Evolutionary conservation across 1,140 invertebrate genomes (phyloP), one percentile per base, ranked within the genome.

Genomic region (Drosophila trapezifrons): DNA sequence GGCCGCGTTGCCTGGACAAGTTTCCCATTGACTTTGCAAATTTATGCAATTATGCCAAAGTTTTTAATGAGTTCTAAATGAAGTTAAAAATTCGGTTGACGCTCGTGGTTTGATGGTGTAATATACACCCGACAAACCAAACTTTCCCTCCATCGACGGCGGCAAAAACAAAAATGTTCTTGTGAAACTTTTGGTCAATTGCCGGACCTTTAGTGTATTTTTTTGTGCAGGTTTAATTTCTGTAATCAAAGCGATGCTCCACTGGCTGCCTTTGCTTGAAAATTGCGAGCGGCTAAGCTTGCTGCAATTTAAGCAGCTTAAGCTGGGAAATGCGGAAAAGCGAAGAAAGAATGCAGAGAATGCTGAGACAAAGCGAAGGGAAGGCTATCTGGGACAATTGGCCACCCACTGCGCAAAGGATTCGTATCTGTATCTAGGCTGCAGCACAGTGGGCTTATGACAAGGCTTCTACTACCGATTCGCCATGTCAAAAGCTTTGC

Each of bases 31-130:
- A 87, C 83, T 87, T 87, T 89, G 76, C 77, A 87, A 87, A 89
- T 87, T 87, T 87, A 87, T 87, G 83, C 83, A 87, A 87, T 87
- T 87, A 87, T 87, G 83, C 76, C 75, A 89, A 87, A 87, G 80
- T 87, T 87, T 87, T 87, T 87, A 87, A 87, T 87, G 84, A 87
- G 84, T 87, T 87, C 77, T 78, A 87, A 87, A 87, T 87, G 73
- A 87, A 87, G 84, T 87, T 87, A 89, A 89, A 67, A 89, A 87
- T 89, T 87, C 76, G 64, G 84, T 75, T 84, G 76, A 78, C 72
- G 84, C 62, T 62, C 45, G 80, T 62, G 84, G 76, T 84, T 83
- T 77, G 84, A 72, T 71, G 69, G 69, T 80, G 84, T 84, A 83
- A 84, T 89, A 66, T 69, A 89, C 73, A 75, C 80, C 84, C 72